A percentile compares a stretch with the other conserved stretches of the same genome.
phyloP scores from a whole-genome alignment of 2,113 vertebrate species.

The Lampris megalopsis region DNA sequence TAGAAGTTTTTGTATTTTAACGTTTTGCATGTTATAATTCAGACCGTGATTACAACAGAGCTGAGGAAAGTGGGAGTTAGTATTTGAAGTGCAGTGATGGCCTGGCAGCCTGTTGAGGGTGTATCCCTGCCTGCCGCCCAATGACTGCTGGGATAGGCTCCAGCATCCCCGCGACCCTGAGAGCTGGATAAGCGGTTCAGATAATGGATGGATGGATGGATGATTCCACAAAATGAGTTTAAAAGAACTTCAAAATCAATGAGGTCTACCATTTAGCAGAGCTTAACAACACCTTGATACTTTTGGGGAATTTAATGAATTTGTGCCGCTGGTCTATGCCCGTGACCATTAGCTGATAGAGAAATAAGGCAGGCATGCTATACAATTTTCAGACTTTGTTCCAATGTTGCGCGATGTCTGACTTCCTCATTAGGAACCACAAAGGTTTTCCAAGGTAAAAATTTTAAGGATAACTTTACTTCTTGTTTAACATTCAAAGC shows the following conservation, averaged over 20 bases:
- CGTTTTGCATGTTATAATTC: neutral
- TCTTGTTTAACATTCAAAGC: constrained; percentile 44
- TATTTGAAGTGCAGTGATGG: constrained; percentile 34
- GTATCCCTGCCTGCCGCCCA: too few species aligned
- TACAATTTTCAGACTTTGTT: constrained; percentile 74
- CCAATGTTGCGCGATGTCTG: constrained; percentile 36
- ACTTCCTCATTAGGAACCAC: constrained; percentile 54
- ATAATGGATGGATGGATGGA: too few species aligned
- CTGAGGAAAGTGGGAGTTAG: constrained; percentile 13
- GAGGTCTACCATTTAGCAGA: constrained; percentile 17
- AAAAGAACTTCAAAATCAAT: constrained; percentile 36
- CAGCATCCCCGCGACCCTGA: too few species aligned
- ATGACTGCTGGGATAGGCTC: too few species aligned
- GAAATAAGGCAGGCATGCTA: constrained; percentile 69
- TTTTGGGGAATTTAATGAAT: constrained; percentile 63
- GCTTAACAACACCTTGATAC: constrained; percentile 34
- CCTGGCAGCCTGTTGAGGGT: too few species aligned
- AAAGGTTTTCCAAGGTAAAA: neutral
- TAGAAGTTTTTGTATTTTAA: neutral
- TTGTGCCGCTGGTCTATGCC: constrained; percentile 61
- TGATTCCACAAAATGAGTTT: constrained; percentile 19
- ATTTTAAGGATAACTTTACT: constrained; percentile 46
- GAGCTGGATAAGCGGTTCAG: too few species aligned
- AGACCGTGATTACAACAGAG: constrained; percentile 23
- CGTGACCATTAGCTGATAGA: constrained; percentile 77